A percentile compares a stretch with the other conserved stretches of the same genome.
These are phyloP conservation scores for Danaus chrysippus DNA, from an alignment of 2,888 invertebrate species.

Conservation along the genomic window DNA sequence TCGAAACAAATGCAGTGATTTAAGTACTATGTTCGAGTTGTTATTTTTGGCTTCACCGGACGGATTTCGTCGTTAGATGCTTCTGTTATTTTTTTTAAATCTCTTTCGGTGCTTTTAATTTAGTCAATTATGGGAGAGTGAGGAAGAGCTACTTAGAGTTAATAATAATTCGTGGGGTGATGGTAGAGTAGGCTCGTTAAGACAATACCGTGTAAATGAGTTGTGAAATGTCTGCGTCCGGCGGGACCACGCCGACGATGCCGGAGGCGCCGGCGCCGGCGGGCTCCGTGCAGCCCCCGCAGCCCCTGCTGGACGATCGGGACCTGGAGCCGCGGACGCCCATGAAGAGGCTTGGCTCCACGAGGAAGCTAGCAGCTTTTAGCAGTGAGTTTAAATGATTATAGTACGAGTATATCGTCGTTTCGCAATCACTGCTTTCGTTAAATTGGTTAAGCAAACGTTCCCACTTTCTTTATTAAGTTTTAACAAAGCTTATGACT, in stretches of 20 bases:
- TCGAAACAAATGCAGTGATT: constrained; percentile 25
- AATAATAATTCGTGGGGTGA: constrained; percentile 5
- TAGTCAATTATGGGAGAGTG: constrained; percentile 18
- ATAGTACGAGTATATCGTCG: neutral
- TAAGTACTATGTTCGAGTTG: constrained; percentile 29
- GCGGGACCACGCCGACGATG: constrained; percentile 90
- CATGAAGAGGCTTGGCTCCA: constrained; percentile 88
- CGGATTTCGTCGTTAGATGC: constrained; percentile 22
- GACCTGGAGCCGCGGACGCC: constrained; percentile 88
- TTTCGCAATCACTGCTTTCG: too few relatives aligned
- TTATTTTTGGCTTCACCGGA: constrained; percentile 36
- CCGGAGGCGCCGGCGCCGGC: constrained; percentile 80
- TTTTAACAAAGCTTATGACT: too few relatives aligned
- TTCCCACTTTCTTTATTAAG: too few relatives aligned
- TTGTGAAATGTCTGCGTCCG: constrained; percentile 51
- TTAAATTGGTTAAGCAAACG: too few relatives aligned
- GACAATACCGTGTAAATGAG: constrained; percentile 20
- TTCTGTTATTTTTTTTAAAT: constrained; percentile 18
- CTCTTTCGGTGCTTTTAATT: constrained; percentile 12
- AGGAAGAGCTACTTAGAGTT: constrained; percentile 3
- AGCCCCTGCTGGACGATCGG: constrained; percentile 82
- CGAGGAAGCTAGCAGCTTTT: constrained; percentile 87
- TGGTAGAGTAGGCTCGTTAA: constrained; percentile 20
- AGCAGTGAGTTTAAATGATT: constrained; percentile 82
- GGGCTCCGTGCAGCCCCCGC: constrained; percentile 75